Percentiles rank a stretch among this genome's conserved stretches.
phyloP scores from a whole-genome alignment of 2,888 invertebrate genomes.

The Xestia c-nigrum region DNA sequence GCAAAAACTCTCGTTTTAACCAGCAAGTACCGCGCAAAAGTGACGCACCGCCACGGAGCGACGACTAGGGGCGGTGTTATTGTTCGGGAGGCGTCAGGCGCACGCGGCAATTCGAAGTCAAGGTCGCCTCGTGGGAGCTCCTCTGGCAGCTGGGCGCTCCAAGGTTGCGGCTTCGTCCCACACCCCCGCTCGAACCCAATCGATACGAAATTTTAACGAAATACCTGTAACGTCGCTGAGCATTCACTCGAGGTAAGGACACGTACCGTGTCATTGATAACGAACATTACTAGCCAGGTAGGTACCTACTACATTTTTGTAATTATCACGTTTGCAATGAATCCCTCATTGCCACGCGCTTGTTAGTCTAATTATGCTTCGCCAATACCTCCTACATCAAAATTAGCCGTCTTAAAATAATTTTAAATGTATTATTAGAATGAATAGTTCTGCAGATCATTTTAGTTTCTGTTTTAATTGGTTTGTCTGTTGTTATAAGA shows the following conservation, averaged over 20 bases:
- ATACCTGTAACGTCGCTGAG: slow-evolving; percentile 39
- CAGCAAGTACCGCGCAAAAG: slow-evolving; percentile 37
- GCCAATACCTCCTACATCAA: neutral
- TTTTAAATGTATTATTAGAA: neutral
- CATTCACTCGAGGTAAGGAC: slow-evolving; percentile 5
- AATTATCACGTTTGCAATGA: neutral
- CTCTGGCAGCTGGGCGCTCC: slow-evolving; percentile 74
- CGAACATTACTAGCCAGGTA: neutral
- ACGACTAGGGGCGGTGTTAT: slow-evolving; percentile 68
- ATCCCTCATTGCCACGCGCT: neutral
- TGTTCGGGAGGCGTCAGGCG: slow-evolving; percentile 68
- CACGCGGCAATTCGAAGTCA: slow-evolving; percentile 76
- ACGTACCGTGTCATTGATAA: slow-evolving; percentile 26
- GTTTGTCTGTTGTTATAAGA: neutral
- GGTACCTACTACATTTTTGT: slow-evolving; percentile 12
- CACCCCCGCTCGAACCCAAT: slow-evolving; percentile 69
- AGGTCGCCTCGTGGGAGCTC: slow-evolving; percentile 78
- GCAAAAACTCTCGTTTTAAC: slow-evolving; percentile 35
- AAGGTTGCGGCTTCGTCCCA: slow-evolving; percentile 74
- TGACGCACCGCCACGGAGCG: slow-evolving; percentile 58
- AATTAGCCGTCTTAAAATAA: slow-evolving; percentile 31
- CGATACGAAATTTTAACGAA: slow-evolving; percentile 73
- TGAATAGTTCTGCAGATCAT: neutral
- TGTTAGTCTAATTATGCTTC: slow-evolving; percentile 22
- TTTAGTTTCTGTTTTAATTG: slow-evolving; percentile 1